Evolutionary conservation across 2,888 invertebrate species (phyloP).

Genomic region (Leucoma salicis): DNA sequence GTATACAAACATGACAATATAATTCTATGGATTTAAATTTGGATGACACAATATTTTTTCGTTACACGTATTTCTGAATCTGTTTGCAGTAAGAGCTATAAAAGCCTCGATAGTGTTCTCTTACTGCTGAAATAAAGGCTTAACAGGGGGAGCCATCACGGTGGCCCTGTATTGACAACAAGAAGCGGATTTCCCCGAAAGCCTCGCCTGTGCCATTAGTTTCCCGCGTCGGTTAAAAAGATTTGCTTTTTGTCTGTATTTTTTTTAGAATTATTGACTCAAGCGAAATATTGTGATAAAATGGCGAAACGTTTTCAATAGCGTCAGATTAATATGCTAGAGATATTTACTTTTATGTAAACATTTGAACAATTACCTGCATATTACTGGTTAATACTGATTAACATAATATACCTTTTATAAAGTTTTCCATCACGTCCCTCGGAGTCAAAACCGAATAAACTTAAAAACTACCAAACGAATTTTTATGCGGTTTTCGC

Average conservation of each 20-base stretch:
- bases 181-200: constrained; percentile 79
- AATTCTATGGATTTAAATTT: constrained; percentile 43
- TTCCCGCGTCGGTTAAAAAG: constrained; percentile 81
- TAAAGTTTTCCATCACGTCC: too few relatives aligned
- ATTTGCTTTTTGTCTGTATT: constrained; percentile 73
- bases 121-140: constrained; percentile 77
- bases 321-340: neutral
- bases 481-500: too few relatives aligned
- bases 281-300: constrained; percentile 64
- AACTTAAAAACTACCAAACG: too few relatives aligned
- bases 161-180: constrained; percentile 80
- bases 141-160: constrained; percentile 76
- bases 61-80: constrained; percentile 54
- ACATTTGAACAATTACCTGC: too few relatives aligned
- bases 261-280: constrained; percentile 73
- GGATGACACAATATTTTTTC: constrained; percentile 45
- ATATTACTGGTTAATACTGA: too few relatives aligned
- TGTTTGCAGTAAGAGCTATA: constrained; percentile 61
- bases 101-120: constrained; percentile 74
- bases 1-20: constrained; percentile 11
- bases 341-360: too few relatives aligned
- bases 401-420: too few relatives aligned
- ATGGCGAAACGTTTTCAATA: constrained; percentile 31
- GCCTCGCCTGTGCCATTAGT: constrained; percentile 81
- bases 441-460: too few relatives aligned